These are phyloP conservation scores for Echinarachnius parma DNA, from an alignment of 53 echinoderm and acorn worm genomes.

Conservation along the genomic window DNA sequence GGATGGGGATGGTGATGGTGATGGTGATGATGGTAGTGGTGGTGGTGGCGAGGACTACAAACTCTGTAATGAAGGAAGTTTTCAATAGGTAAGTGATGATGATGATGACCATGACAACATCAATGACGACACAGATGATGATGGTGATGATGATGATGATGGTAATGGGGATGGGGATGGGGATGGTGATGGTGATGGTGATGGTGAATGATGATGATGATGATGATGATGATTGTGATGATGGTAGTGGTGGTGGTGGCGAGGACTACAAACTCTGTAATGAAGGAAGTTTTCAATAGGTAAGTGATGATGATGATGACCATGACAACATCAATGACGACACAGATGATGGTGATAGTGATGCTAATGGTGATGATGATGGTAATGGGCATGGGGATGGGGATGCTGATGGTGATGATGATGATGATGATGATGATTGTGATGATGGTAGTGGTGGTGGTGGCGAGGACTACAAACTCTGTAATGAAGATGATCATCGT, in stretches of 20 bases:
- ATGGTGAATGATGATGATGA: background rate
- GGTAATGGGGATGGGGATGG: background rate
- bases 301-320: too few relatives aligned
- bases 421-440: conserved; percentile 18
- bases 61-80: too few relatives aligned
- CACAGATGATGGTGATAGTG: background rate
- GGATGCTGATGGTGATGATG: conserved; percentile 14
- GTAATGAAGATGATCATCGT: too few relatives aligned
- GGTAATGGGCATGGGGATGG: background rate
- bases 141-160: conserved; percentile 11
- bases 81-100: too few relatives aligned
- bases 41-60: background rate
- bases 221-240: background rate
- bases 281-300: background rate
- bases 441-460: too few relatives aligned
- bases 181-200: conserved; percentile 9
- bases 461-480: too few relatives aligned
- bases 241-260: background rate
- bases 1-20: conserved; percentile 3
- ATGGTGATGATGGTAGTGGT: background rate
- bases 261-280: background rate
- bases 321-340: too few relatives aligned
- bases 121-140: conserved; percentile 2
- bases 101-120: background rate
- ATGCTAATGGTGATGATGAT: background rate